phyloP scores from a whole-genome alignment of 2,113 vertebrate species.

The Panthera uncia region DNA sequence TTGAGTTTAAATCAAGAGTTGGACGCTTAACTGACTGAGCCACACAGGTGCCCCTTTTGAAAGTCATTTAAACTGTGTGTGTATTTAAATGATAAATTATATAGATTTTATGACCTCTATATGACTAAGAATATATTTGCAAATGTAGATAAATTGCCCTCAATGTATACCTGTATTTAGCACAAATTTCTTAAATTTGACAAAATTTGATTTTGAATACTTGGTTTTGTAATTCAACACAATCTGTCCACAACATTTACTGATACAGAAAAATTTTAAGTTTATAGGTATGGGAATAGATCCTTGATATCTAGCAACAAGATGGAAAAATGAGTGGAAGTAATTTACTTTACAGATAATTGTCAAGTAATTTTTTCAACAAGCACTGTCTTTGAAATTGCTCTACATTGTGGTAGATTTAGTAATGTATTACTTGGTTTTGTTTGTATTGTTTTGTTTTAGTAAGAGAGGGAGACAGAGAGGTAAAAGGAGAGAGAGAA shows the following conservation, averaged over 20 bases:
- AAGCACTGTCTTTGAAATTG: slow-evolving; percentile 60
- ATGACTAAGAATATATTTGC: neutral
- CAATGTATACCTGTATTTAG: neutral
- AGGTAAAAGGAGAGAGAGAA: too few relatives aligned
- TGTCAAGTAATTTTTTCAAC: slow-evolving; percentile 67
- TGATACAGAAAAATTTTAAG: neutral
- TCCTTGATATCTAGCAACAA: slow-evolving; percentile 41
- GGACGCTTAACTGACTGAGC: too few relatives aligned
- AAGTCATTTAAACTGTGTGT: neutral
- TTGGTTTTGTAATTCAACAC: slow-evolving; percentile 42
- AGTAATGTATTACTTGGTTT: slow-evolving; percentile 61
- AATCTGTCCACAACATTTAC: neutral
- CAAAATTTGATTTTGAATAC: slow-evolving; percentile 28
- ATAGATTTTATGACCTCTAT: neutral
- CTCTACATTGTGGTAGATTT: slow-evolving; percentile 44
- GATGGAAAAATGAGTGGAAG: slow-evolving; percentile 67
- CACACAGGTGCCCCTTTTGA: too few relatives aligned
- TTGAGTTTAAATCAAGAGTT: too few relatives aligned
- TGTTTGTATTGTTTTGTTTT: too few relatives aligned
- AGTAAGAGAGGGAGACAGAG: too few relatives aligned
- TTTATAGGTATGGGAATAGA: neutral
- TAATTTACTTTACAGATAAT: slow-evolving; percentile 76
- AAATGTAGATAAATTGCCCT: neutral
- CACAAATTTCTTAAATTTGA: neutral
- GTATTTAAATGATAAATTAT: neutral